These are phyloP conservation scores for Tribolium freemani DNA, from an alignment of 2,888 invertebrate species.

Conservation along the genomic window DNA sequence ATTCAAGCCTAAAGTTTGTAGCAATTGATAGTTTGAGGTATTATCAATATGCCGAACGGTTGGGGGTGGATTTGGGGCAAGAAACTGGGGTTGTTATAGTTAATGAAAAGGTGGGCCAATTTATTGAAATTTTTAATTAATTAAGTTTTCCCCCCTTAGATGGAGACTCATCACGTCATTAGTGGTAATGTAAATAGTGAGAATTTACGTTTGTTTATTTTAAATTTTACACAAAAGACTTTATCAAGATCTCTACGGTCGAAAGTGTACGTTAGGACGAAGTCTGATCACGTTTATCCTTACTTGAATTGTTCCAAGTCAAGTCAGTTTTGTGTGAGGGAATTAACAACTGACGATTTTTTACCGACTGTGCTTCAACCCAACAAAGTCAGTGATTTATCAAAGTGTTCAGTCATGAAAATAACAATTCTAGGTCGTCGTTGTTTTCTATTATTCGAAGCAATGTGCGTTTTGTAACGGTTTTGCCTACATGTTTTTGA, in stretches of 20 bases:
- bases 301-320: conserved; percentile 24
- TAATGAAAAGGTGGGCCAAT: conserved; percentile 75
- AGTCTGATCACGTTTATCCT: conserved; percentile 56
- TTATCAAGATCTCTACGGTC: conserved; percentile 61
- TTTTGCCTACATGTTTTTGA: conserved; percentile 78
- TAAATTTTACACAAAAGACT: conserved; percentile 68
- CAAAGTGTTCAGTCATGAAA: conserved; percentile 45
- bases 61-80: conserved; percentile 80
- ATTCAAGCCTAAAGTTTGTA: conserved; percentile 75
- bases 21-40: conserved; percentile 82
- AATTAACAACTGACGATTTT: conserved; percentile 79
- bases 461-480: conserved; percentile 84
- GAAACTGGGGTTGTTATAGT: conserved; percentile 80
- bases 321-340: conserved; percentile 71
- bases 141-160: conserved; percentile 69
- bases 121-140: conserved; percentile 13
- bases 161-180: conserved; percentile 79
- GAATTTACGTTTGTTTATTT: conserved; percentile 71
- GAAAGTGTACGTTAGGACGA: conserved; percentile 52
- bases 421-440: conserved; percentile 74
- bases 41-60: conserved; percentile 80
- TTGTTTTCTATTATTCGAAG: conserved; percentile 84
- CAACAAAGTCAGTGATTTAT: conserved; percentile 69
- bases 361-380: conserved; percentile 73
- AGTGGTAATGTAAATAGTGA: conserved; percentile 70